A percentile compares a stretch with the other conserved stretches of the same genome.
phyloP scores from a whole-genome alignment of 2,113 vertebrate species.

The Pyxicephalus adspersus region DNA sequence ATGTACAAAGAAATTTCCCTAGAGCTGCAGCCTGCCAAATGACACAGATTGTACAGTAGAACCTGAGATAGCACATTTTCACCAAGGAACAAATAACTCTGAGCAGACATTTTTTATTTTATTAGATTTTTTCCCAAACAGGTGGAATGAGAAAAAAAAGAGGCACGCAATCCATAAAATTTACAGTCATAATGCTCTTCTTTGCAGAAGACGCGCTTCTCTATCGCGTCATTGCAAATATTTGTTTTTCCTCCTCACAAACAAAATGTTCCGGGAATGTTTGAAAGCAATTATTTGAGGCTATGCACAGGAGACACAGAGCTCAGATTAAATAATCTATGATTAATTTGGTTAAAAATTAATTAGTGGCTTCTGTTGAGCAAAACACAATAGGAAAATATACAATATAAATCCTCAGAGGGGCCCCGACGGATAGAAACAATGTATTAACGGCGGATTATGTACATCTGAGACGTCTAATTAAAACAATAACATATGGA shows the following conservation, averaged over 20 bases:
- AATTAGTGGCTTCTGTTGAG: slow-evolving; percentile 43
- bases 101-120: slow-evolving; percentile 27
- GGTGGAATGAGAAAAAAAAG: neutral
- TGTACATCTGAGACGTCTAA: slow-evolving; percentile 40
- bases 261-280: neutral
- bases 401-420: slow-evolving; percentile 35
- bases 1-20: slow-evolving; percentile 48
- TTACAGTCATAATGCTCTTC: neutral
- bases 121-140: slow-evolving; percentile 5
- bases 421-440: slow-evolving; percentile 22
- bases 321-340: slow-evolving; percentile 32
- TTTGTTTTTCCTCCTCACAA: neutral
- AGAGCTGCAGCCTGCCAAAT: slow-evolving; percentile 33
- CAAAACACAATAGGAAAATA: slow-evolving; percentile 48
- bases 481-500: slow-evolving; percentile 51
- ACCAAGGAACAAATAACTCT: slow-evolving; percentile 15
- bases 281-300: slow-evolving; percentile 19
- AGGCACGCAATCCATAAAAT: neutral
- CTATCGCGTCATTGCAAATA: neutral
- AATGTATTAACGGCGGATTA: slow-evolving; percentile 27
- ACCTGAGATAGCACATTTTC: slow-evolving; percentile 12
- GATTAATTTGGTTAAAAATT: slow-evolving; percentile 51
- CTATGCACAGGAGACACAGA: neutral
- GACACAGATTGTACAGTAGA: slow-evolving; percentile 43
- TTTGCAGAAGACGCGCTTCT: neutral